Evolutionary conservation across 2,888 invertebrate species (phyloP).

Genomic region (Trissolcus brochymenae): DNA sequence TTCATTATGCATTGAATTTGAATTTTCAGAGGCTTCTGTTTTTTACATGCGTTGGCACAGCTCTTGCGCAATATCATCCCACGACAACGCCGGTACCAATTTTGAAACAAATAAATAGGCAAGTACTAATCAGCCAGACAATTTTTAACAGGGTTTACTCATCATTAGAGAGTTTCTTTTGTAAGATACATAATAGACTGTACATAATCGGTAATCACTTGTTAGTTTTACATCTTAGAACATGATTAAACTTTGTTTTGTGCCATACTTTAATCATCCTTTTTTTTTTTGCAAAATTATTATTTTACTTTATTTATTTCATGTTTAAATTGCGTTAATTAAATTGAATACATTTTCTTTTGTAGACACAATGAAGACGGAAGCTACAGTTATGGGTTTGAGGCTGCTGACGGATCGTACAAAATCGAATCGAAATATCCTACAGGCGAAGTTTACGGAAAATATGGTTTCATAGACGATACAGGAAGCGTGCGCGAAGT

Average conservation of each 20-base stretch:
- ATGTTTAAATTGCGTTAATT: too few species aligned
- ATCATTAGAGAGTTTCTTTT: conserved; percentile 17
- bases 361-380: conserved; percentile 88
- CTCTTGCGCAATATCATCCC: conserved; percentile 69
- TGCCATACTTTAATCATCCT: too few species aligned
- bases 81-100: conserved; percentile 84
- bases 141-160: conserved; percentile 3
- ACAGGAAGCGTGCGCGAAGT: conserved; percentile 85
- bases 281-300: too few species aligned
- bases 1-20: too few species aligned
- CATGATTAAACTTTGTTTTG: conserved; percentile 9
- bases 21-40: conserved; percentile 64
- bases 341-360: not conserved
- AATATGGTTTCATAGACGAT: conserved; percentile 92
- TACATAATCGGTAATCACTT: too few species aligned
- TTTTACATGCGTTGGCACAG: conserved; percentile 63
- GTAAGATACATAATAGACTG: conserved; percentile 16
- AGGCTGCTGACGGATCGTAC: conserved; percentile 90
- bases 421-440: conserved; percentile 92
- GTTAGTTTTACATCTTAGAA: too few species aligned
- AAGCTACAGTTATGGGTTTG: conserved; percentile 92
- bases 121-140: conserved; percentile 56
- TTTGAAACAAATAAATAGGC: conserved; percentile 90
- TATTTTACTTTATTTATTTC: too few species aligned
- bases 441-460: conserved; percentile 90